Evolutionary conservation across 2,797 vertebrate genomes (phyloP).

Genomic region (Perdix hodgsoniae): DNA sequence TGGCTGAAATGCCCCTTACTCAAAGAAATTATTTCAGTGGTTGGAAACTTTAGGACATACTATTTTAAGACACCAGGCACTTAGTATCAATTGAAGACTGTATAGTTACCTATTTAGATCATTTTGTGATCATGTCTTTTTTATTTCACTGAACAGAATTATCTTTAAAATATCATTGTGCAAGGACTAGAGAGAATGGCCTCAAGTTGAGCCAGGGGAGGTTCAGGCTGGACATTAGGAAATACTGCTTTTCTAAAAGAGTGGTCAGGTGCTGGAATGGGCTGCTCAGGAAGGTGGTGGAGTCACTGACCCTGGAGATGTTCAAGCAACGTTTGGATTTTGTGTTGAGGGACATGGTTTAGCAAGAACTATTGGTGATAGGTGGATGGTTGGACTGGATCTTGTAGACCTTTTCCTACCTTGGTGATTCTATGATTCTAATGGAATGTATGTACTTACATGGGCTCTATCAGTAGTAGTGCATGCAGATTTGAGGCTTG

Average conservation of each 20-base stretch:
- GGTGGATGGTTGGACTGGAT: too few relatives aligned
- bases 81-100: background rate
- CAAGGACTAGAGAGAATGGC: too few relatives aligned
- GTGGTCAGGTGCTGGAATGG: too few relatives aligned
- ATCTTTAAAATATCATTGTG: background rate
- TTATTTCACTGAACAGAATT: conserved; percentile 1
- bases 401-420: too few relatives aligned
- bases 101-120: background rate
- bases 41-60: background rate
- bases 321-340: too few relatives aligned
- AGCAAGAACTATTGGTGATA: too few relatives aligned
- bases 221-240: too few relatives aligned
- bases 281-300: too few relatives aligned
- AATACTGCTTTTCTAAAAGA: too few relatives aligned
- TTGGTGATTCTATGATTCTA: background rate
- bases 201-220: too few relatives aligned
- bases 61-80: background rate
- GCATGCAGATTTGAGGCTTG: background rate
- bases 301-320: too few relatives aligned
- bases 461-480: background rate
- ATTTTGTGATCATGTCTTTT: background rate
- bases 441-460: background rate
- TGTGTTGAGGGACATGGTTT: too few relatives aligned
- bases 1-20: background rate
- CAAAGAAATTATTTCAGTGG: conserved; percentile 2